A percentile compares a stretch with the other conserved stretches of the same genome.
Evolutionary conservation across 2,113 vertebrate species (phyloP).

Genomic region (Aplodontia rufa): DNA sequence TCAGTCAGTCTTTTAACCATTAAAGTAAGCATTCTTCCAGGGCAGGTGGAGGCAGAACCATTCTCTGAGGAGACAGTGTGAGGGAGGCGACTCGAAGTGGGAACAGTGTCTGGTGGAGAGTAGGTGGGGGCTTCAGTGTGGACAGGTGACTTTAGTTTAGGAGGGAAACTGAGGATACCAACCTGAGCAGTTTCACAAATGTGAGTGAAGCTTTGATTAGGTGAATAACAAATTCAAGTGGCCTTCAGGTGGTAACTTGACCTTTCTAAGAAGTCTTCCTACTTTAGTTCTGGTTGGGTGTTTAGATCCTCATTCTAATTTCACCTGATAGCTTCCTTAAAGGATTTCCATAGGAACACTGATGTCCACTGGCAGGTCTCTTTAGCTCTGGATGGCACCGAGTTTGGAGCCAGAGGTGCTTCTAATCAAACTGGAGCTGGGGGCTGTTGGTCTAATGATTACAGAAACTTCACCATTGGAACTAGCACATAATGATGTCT

Average conservation of each 20-base stretch:
- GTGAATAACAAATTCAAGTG: background rate
- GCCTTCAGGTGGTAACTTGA: background rate
- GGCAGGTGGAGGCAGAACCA: background rate
- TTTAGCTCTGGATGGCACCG: background rate
- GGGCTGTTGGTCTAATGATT: background rate
- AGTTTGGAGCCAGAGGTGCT: too few species aligned
- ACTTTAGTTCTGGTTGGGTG: too few species aligned
- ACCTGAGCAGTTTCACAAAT: background rate
- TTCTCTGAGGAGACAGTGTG: accelerated
- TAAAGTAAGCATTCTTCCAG: background rate
- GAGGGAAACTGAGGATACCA: background rate
- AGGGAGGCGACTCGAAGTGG: background rate
- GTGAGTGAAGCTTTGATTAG: background rate
- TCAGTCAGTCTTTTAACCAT: background rate
- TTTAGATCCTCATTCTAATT: too few species aligned
- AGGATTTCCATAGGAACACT: accelerated
- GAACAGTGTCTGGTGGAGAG: background rate
- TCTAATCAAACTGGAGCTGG: background rate
- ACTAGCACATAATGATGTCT: background rate
- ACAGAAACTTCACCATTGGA: background rate
- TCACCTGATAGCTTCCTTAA: background rate
- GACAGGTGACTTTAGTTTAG: background rate
- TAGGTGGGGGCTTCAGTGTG: background rate
- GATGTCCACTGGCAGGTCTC: too few species aligned
- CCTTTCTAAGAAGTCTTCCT: background rate